Conservation (phyloP, 2,113 vertebrate genomes). For the Monopterus albus region DNA sequence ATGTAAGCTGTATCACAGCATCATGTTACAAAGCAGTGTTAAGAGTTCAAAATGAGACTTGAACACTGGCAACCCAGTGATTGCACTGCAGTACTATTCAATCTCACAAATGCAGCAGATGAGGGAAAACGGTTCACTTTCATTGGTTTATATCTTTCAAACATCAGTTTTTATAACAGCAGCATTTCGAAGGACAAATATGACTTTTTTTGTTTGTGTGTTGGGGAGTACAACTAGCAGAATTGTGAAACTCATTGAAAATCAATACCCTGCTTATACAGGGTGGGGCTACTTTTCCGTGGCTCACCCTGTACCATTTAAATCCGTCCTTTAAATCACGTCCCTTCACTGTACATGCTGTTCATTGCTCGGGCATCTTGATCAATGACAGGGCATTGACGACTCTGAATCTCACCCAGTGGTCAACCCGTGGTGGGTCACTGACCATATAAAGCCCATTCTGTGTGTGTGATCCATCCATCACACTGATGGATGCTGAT, state of each 20-base stretch:
- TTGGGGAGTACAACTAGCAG: not conserved
- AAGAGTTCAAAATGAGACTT: constrained; percentile 66
- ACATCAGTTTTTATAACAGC: constrained; percentile 23
- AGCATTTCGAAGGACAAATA: not conserved
- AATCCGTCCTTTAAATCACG: not conserved
- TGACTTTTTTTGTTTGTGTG: not conserved
- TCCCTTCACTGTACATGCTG: constrained; percentile 1
- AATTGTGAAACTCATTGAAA: constrained; percentile 23
- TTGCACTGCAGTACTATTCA: constrained; percentile 23
- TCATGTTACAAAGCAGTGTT: constrained; percentile 75
- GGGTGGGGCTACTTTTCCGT: too few relatives aligned
- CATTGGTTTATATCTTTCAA: not conserved
- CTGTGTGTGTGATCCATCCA: constrained; percentile 53
- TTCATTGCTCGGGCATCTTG: constrained; percentile 23
- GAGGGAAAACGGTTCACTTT: not conserved
- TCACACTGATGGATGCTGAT: constrained; percentile 66
- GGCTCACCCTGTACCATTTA: too few relatives aligned
- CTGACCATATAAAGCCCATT: constrained; percentile 51
- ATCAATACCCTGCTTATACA: constrained; percentile 31
- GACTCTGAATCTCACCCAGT: constrained; percentile 35
- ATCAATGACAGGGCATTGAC: constrained; percentile 26
- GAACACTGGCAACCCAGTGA: constrained; percentile 50
- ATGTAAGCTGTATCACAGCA: constrained; percentile 59
- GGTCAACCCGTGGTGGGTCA: constrained; percentile 31
- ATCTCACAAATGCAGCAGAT: not conserved